Evolutionary conservation across 2,113 vertebrate genomes (phyloP).

Genomic region (Cavia porcellus): DNA sequence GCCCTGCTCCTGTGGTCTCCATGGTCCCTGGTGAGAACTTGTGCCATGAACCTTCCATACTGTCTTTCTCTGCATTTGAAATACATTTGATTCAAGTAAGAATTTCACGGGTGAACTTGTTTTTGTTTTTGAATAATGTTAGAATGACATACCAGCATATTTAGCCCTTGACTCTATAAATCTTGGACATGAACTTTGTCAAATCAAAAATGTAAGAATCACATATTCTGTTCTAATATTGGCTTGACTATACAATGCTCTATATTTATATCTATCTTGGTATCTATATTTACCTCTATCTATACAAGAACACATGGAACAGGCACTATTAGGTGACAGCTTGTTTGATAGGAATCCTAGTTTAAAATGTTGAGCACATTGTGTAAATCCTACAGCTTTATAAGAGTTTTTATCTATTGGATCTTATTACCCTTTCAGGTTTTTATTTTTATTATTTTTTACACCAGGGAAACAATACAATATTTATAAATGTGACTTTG

Average conservation of each 20-base stretch:
- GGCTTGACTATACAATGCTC: background rate
- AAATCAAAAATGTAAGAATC: slow-evolving; percentile 33
- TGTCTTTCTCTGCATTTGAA: background rate
- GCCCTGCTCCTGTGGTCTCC: no score
- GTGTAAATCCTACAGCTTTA: background rate
- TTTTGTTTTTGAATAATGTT: background rate
- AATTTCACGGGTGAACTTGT: background rate
- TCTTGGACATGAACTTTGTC: background rate
- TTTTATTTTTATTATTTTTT: no score
- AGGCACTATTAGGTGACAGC: background rate
- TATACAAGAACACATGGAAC: background rate
- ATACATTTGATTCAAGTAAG: background rate
- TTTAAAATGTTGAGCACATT: background rate
- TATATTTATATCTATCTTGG: background rate
- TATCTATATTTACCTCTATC: background rate
- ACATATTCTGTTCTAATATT: background rate
- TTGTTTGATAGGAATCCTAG: background rate
- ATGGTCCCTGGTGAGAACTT: background rate
- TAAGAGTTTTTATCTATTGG: no score
- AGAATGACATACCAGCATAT: background rate
- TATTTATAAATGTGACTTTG: no score
- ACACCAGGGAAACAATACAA: no score
- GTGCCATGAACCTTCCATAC: background rate
- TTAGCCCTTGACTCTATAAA: background rate
- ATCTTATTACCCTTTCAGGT: no score